Percentiles rank a stretch among this genome's conserved stretches.
phyloP scores from a whole-genome alignment of 2,888 invertebrate genomes.

The Sphaerophoria taeniata region DNA sequence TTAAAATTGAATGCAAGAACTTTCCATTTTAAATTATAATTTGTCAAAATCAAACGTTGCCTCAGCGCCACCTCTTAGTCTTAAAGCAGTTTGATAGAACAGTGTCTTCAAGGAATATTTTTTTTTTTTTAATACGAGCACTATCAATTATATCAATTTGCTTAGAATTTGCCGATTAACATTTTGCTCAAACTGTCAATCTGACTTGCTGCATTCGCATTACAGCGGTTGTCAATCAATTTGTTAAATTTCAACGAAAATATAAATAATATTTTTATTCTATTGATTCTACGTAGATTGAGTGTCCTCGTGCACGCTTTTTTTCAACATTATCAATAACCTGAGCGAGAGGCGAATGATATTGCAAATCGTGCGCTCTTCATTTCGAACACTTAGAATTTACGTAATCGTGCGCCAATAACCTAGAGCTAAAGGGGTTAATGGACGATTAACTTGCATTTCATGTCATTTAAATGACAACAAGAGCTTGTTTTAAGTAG shows the following conservation, averaged over 20 bases:
- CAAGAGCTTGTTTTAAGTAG: background rate
- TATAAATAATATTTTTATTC: slow-evolving; percentile 1
- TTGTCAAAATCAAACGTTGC: no score
- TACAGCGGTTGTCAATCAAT: slow-evolving; percentile 25
- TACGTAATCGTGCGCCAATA: background rate
- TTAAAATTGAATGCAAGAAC: no score
- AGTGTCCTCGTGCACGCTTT: slow-evolving; percentile 4
- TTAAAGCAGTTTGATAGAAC: no score
- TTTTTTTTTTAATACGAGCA: no score
- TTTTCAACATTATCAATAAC: slow-evolving; percentile 12
- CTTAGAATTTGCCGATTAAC: background rate
- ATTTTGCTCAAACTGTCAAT: slow-evolving; percentile 7
- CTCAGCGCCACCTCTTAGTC: no score
- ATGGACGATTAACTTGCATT: slow-evolving; percentile 30
- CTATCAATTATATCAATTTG: background rate
- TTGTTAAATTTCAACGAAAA: no score
- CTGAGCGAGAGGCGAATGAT: slow-evolving; percentile 3
- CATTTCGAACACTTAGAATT: background rate
- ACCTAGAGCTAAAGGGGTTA: background rate
- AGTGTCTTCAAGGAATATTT: no score
- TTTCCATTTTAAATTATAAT: no score
- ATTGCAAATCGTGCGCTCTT: slow-evolving; percentile 14
- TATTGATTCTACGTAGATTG: background rate
- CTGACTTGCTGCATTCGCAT: slow-evolving; percentile 13
- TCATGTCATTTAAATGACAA: background rate